Evolutionary conservation across 2,888 invertebrate genomes (phyloP).

Genomic region (Kryphioiulus occultus): DNA sequence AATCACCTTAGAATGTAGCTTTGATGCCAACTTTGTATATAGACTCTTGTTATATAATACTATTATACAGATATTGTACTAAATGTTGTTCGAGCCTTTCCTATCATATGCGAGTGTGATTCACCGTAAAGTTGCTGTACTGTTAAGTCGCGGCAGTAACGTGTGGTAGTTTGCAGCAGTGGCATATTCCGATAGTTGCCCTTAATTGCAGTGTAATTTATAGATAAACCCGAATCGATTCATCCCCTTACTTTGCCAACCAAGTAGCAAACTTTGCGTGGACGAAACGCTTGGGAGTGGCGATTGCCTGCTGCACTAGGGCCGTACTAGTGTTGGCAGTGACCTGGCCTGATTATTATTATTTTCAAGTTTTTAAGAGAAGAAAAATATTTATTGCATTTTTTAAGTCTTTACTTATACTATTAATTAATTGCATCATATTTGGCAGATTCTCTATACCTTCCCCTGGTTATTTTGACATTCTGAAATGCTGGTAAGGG

Average conservation of each 20-base stretch:
- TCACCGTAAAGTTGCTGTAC: background rate
- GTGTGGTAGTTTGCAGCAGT: background rate
- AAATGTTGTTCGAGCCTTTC: slow-evolving; percentile 24
- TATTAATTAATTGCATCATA: background rate
- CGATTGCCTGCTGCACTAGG: background rate
- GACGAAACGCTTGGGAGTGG: background rate
- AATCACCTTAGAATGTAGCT: background rate
- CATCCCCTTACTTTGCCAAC: background rate
- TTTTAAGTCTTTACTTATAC: background rate
- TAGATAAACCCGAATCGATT: background rate
- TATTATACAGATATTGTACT: slow-evolving; percentile 39
- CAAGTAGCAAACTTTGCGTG: background rate
- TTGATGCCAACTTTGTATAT: slow-evolving; percentile 32
- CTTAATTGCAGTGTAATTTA: background rate
- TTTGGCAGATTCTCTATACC: background rate
- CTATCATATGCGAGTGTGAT: background rate
- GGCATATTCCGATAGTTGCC: background rate
- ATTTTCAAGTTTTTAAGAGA: background rate
- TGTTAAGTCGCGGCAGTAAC: background rate
- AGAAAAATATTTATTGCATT: background rate
- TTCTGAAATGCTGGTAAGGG: background rate
- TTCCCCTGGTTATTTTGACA: background rate
- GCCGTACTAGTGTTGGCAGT: background rate
- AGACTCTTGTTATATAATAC: slow-evolving; percentile 42
- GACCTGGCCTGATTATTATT: background rate